Conservation (phyloP, 2,888 invertebrate genomes). For the Chloroclystis v-ata region DNA sequence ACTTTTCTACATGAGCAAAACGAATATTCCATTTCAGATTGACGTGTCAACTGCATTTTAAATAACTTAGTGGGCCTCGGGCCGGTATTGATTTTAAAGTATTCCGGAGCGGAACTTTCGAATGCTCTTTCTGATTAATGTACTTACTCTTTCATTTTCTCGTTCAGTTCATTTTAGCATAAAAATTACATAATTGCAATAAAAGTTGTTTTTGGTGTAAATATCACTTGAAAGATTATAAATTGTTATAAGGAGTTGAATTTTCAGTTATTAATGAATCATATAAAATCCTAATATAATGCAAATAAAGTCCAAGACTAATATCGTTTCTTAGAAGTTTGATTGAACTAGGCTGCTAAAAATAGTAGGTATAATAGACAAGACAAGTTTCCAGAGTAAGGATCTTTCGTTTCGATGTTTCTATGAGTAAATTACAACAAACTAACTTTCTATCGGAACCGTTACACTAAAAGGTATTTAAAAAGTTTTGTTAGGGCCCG, state of each 20-base stretch:
- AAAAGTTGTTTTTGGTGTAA: neutral
- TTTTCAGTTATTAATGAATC: too few species aligned
- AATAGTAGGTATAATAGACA: slow-evolving; percentile 37
- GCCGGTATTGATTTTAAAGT: slow-evolving; percentile 46
- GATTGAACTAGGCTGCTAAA: neutral
- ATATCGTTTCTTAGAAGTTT: too few species aligned
- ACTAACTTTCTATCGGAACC: slow-evolving; percentile 6
- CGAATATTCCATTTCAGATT: slow-evolving; percentile 72
- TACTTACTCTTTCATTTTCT: slow-evolving; percentile 1
- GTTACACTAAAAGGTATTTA: slow-evolving; percentile 2
- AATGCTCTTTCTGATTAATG: slow-evolving; percentile 4
- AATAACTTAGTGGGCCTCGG: slow-evolving; percentile 64
- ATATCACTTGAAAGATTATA: neutral
- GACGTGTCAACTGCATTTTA: slow-evolving; percentile 74
- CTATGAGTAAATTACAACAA: slow-evolving; percentile 25
- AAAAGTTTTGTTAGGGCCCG: neutral
- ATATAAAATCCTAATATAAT: too few species aligned
- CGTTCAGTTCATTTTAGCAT: neutral
- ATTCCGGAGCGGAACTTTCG: slow-evolving; percentile 31
- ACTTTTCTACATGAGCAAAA: slow-evolving; percentile 63
- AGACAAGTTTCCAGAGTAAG: slow-evolving; percentile 46
- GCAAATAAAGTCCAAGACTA: too few species aligned
- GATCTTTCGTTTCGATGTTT: slow-evolving; percentile 25
- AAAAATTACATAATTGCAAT: too few species aligned
- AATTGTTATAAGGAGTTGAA: neutral